Percentiles rank a stretch among this genome's conserved stretches.
These are phyloP conservation scores for Leptosomus discolor DNA, from an alignment of 2,113 vertebrate species.

Conservation along the genomic window DNA sequence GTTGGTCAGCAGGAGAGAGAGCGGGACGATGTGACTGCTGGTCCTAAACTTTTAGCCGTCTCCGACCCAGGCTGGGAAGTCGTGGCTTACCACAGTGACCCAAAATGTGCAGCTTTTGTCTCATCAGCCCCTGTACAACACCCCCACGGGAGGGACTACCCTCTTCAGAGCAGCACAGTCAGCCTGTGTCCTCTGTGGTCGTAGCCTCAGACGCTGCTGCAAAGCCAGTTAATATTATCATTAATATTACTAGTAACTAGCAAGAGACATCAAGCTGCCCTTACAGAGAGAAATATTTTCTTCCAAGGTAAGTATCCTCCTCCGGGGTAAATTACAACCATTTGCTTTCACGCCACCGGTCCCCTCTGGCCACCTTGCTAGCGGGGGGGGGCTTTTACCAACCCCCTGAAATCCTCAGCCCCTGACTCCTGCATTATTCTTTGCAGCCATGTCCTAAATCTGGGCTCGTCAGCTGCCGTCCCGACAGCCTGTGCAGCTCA, in stretches of 20 bases:
- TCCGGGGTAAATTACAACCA: neutral
- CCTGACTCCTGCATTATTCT: neutral
- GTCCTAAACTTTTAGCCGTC: neutral
- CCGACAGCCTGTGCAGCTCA: neutral
- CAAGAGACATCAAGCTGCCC: neutral
- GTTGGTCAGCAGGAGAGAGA: neutral
- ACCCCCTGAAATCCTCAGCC: neutral
- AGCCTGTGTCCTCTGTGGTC: neutral
- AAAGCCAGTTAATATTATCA: neutral
- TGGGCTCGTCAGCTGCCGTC: neutral
- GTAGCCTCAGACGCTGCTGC: neutral
- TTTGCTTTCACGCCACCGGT: neutral
- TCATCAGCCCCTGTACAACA: accelerated
- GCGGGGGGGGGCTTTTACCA: neutral
- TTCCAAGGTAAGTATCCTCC: neutral
- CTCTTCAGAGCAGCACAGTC: neutral
- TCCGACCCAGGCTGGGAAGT: neutral
- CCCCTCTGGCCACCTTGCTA: neutral
- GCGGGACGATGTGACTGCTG: accelerated
- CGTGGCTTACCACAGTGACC: neutral
- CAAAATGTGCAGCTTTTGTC: neutral
- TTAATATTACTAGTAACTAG: neutral
- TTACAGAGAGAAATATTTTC: neutral
- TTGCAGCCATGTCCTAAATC: neutral
- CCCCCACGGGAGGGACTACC: too few species aligned